Percentiles rank a stretch among this genome's conserved stretches.
phyloP scores from a whole-genome alignment of 2,888 invertebrate genomes.

The Papilio elwesi region DNA sequence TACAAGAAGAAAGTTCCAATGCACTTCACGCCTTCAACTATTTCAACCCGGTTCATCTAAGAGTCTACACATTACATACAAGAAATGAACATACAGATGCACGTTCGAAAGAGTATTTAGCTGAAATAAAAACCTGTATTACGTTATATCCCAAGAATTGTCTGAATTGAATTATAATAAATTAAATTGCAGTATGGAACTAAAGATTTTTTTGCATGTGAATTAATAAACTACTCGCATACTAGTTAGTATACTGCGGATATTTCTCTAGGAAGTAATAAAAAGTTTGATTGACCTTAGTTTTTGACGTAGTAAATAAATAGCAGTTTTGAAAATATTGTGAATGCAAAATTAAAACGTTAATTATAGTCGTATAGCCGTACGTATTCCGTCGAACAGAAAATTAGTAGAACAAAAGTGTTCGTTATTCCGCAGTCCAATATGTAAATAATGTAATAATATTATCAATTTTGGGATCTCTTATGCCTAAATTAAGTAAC shows the following conservation, averaged over 20 bases:
- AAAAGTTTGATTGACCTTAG: constrained; percentile 20
- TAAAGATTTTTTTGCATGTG: background rate
- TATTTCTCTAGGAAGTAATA: constrained; percentile 20
- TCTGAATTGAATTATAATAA: background rate
- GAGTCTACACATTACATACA: too few species aligned
- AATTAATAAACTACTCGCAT: constrained; percentile 1
- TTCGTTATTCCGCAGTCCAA: background rate
- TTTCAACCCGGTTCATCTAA: too few species aligned
- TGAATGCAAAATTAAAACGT: constrained; percentile 6
- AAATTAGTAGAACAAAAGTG: background rate
- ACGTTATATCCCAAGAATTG: too few species aligned
- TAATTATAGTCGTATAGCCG: background rate
- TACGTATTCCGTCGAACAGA: background rate
- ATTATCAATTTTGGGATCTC: too few species aligned
- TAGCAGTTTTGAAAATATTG: constrained; percentile 10
- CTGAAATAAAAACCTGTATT: too few species aligned
- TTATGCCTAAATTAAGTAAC: too few species aligned
- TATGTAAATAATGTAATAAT: too few species aligned
- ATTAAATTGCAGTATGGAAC: background rate
- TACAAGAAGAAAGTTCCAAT: too few species aligned
- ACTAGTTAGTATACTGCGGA: constrained; percentile 5
- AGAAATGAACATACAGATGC: too few species aligned
- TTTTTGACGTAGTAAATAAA: constrained; percentile 8
- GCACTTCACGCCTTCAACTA: too few species aligned
- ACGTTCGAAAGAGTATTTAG: too few species aligned